Conservation (phyloP, 2,888 invertebrate genomes). For the Proisotoma minuta region DNA sequence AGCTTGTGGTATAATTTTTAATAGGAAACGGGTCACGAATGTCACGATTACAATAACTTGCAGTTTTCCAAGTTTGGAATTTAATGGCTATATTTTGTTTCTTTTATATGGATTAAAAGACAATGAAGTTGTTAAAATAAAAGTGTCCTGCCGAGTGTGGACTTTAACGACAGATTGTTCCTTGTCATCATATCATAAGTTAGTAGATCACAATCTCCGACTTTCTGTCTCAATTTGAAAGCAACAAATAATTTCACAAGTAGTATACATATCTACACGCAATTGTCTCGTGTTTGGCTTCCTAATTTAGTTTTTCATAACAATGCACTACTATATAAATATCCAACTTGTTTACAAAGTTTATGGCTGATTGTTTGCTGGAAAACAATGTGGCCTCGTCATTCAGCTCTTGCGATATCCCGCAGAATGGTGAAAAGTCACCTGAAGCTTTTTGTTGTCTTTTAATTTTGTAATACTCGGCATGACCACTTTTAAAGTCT, state of each 20-base stretch:
- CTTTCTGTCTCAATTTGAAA: background rate
- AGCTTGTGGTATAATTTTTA: too few relatives aligned
- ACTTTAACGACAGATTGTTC: constrained; percentile 16
- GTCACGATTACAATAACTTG: too few relatives aligned
- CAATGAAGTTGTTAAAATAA: constrained; percentile 5
- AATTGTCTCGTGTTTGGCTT: background rate
- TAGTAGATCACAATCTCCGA: constrained; percentile 4
- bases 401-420: background rate
- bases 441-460: too few relatives aligned
- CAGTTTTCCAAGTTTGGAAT: too few relatives aligned
- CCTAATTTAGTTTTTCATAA: background rate
- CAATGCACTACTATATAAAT: too few relatives aligned
- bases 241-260: too few relatives aligned
- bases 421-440: too few relatives aligned
- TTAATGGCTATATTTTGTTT: too few relatives aligned
- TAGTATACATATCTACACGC: background rate
- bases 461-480: too few relatives aligned
- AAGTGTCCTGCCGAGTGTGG: constrained; percentile 10
- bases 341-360: background rate
- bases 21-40: too few relatives aligned
- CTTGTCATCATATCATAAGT: background rate
- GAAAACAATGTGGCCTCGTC: background rate
- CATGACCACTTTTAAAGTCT: too few relatives aligned
- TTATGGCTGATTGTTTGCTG: background rate
- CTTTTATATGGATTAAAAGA: too few relatives aligned